Evolutionary conservation across 1,140 invertebrate genomes (phyloP), one percentile per base, ranked within the genome.

Genomic region (Temnothorax longispinosus): DNA sequence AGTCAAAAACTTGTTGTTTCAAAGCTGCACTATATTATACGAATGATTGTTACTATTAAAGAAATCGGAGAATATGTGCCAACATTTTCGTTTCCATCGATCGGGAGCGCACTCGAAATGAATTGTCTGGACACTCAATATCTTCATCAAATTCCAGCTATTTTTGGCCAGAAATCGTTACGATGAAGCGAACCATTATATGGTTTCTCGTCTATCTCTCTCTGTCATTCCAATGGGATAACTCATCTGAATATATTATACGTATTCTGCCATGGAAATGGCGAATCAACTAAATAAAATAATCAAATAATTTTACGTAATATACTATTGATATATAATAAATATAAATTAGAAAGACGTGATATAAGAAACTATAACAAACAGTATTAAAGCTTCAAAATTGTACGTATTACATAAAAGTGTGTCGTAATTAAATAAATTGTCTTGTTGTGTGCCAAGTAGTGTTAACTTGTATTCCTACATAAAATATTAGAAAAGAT

Each of bases 121-220:
- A 81, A 81, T 81, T 72, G 78, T 15, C 52, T 21, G 38, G 21
- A 47, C 52, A 81, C 52, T 81, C 65, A 27, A 81, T 81, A 81
- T 71, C 50, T 81, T 71, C 78, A 81, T 58, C 52, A 71, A 81
- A 81, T 81, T 81, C 64, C 32, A 10, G 10, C 50, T 71, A 71
- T 81, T 72, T 81, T 81, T 72, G 65, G 65, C 11, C 50, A 21
- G 21, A 72, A 81, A 81, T 81, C 65, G 50, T 81, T 81, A 72
- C 52, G 10, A 21, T 21, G 21, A 58, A 44, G 13, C 65, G 38
- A 44, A 56, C 64, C 77, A 81, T 81, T 81, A 81, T 72, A 81
- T 32, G 78, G 35, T 56, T 56, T 65, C 54, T 47, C 41, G 74
- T 60, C 7, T 32, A 8, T 58, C 13, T 74, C 11, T 74, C 18